phyloP scores from a whole-genome alignment of 2,888 invertebrate genomes.

The Pterostichus madidus region DNA sequence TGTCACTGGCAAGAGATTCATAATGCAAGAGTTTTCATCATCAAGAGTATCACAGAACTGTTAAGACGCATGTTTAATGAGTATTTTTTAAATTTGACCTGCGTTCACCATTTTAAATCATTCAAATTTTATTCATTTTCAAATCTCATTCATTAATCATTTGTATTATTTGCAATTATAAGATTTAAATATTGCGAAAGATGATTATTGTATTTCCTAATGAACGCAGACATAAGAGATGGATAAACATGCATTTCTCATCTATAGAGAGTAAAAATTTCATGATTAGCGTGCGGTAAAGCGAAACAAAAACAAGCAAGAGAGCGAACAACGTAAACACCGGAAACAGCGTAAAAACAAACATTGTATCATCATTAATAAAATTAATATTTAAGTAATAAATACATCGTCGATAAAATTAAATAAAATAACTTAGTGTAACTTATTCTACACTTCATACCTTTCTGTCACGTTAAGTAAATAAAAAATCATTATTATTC shows the following conservation, averaged over 20 bases:
- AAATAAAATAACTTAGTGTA: conserved; percentile 66
- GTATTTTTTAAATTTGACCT: conserved; percentile 51
- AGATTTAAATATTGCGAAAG: too few relatives aligned
- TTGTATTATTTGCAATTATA: too few relatives aligned
- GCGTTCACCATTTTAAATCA: conserved; percentile 1
- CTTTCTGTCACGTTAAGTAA: conserved; percentile 57
- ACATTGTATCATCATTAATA: conserved; percentile 1
- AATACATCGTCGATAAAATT: conserved; percentile 61
- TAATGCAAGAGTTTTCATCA: conserved; percentile 15
- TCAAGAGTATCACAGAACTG: conserved; percentile 63
- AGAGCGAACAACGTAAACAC: conserved; percentile 63
- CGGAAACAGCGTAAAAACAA: conserved; percentile 18
- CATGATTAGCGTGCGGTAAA: too few relatives aligned
- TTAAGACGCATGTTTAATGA: conserved; percentile 53
- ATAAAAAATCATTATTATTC: conserved; percentile 32
- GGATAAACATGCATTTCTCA: not conserved
- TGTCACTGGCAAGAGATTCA: conserved; percentile 44
- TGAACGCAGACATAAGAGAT: not conserved
- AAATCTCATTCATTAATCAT: too few relatives aligned
- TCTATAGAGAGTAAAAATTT: not conserved
- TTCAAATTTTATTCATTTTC: too few relatives aligned
- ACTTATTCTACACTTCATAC: conserved; percentile 50
- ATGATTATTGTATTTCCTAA: too few relatives aligned
- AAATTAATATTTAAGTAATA: conserved; percentile 63
- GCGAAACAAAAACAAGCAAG: conserved; percentile 20